phyloP scores from a whole-genome alignment of 2,113 vertebrate species.

The Alectura lathami region DNA sequence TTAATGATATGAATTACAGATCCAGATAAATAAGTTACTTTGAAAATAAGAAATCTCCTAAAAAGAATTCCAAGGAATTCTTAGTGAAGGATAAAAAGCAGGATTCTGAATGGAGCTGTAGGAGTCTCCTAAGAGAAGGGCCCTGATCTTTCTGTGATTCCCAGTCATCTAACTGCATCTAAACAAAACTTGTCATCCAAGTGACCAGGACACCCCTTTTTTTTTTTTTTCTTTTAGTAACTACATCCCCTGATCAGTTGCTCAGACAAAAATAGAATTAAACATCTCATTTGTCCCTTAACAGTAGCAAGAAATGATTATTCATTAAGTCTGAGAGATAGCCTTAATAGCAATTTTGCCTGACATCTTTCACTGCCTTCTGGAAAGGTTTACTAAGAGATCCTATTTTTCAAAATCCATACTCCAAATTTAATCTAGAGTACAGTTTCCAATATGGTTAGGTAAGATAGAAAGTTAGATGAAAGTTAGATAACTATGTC shows the following conservation, averaged over 20 bases:
- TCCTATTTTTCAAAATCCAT: background rate
- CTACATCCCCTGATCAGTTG: background rate
- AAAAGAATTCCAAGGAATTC: background rate
- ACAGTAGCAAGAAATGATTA: background rate
- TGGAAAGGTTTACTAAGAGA: background rate
- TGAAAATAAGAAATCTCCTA: background rate
- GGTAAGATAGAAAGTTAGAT: background rate
- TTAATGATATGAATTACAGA: background rate
- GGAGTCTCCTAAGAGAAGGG: background rate
- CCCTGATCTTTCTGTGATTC: background rate
- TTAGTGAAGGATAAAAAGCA: background rate
- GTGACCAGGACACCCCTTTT: background rate
- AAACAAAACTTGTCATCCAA: background rate
- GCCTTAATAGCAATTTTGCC: background rate
- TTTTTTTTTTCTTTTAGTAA: background rate
- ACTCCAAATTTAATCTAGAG: background rate
- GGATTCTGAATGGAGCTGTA: background rate
- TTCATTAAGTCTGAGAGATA: background rate
- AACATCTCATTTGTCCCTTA: background rate
- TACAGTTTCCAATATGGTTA: background rate
- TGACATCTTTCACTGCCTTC: background rate
- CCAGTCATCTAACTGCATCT: background rate
- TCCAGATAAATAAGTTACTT: background rate
- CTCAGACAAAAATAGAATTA: background rate
- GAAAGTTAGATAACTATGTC: background rate